These are phyloP conservation scores for Prionace glauca DNA, from an alignment of 2,797 vertebrate genomes.

Conservation along the genomic window DNA sequence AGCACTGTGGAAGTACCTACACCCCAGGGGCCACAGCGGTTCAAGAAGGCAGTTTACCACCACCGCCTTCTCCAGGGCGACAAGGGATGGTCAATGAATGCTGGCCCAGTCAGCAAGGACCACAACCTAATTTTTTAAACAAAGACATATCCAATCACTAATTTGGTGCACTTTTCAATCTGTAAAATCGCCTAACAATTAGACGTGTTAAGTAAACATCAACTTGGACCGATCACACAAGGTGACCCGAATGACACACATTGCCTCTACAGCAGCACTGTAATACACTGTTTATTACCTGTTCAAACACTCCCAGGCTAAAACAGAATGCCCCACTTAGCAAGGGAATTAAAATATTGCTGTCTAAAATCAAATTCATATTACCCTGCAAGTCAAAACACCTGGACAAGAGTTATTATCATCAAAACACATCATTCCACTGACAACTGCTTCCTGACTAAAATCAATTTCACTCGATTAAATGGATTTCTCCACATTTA, in stretches of 20 bases:
- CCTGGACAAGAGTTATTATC: constrained; percentile 16
- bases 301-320: too few species aligned
- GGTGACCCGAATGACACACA: too few species aligned
- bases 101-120: too few species aligned
- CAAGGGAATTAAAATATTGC: constrained; percentile 4
- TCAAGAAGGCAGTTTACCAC: too few species aligned
- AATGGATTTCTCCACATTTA: constrained; percentile 23
- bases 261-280: background rate
- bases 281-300: background rate
- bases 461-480: constrained; percentile 35
- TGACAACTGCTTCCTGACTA: background rate
- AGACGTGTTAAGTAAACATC: background rate
- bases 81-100: too few species aligned
- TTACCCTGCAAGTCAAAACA: background rate
- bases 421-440: background rate
- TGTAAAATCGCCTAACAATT: background rate
- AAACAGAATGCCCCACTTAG: background rate
- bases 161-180: background rate
- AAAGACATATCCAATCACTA: too few species aligned
- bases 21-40: too few species aligned
- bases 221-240: background rate
- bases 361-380: constrained; percentile 22
- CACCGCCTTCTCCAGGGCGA: too few species aligned
- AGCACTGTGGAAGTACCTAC: too few species aligned
- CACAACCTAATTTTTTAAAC: too few species aligned